Base-by-base conservation (phyloP, 92 coral and sea anemone genomes). In the Porites lobata region DNA sequence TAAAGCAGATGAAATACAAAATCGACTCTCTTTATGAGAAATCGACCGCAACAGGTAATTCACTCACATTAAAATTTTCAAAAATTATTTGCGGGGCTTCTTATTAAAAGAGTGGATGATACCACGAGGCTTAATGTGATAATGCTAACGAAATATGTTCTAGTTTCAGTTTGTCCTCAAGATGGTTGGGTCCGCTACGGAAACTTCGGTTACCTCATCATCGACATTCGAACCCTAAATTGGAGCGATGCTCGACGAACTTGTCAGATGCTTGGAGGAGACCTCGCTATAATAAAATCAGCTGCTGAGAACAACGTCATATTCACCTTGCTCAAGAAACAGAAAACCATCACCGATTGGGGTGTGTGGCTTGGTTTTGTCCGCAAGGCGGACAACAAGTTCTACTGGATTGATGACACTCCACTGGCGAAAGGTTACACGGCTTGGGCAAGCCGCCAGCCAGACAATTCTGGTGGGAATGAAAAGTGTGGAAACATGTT, bases 341-440 rank as follows among this genome's bases (percentile, higher is more conserved):
- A 79, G 21, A 62, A 62, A 17, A 62, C 20, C 15, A n/a, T 62
- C 65, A 62, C 65, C 7, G 47, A 62, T 2, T 6, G 65, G 65
- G 65, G 65, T 62, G 65, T n/a, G 65, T 62, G 65, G 65, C 65
- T 62, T 62, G 65, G 83, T 6, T 29, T 79, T 24, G 9, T 6
- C 72, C 26, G 72, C 32, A 32, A 59, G 32, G 53, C 82, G 0
- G 72, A 59, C 59, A 63, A 78, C 1, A 78, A 78, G 70, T 78
- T 63, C 72, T 78, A 78, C 71, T 62, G 72, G 82, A 43, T 64
- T n/a, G 59, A 78, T 52, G 82, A n/a, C 52, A 78, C 82, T 43
- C 82, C 69, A 38, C 32, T 63, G 69, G 38, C 51, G 50, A 32
- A 67, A 1, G 38, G 66, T 1, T 79, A 43, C 14, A 47, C 71